A percentile compares a stretch with the other conserved stretches of the same genome.
Conservation (phyloP, 2,797 vertebrate species). For the Tinamus major region DNA sequence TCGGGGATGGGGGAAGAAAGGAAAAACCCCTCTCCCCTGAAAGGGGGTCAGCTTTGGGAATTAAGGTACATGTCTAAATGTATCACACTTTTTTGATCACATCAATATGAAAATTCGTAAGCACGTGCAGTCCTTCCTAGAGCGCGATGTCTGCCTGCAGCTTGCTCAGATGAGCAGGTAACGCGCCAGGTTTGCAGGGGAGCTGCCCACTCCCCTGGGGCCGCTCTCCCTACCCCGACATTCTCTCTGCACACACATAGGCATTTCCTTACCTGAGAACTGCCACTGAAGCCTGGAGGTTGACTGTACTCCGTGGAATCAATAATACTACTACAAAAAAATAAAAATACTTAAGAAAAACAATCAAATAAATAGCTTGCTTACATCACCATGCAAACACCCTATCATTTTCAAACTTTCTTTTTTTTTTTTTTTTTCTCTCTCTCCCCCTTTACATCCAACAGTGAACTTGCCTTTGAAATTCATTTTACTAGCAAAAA, state of each 20-base stretch:
- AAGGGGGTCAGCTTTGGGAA: neutral
- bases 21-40: fast-evolving
- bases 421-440: neutral
- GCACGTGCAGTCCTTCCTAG: neutral
- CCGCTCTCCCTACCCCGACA: neutral
- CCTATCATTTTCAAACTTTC: neutral
- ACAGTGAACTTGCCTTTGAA: neutral
- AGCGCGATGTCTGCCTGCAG: neutral
- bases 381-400: constrained; percentile 16
- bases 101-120: neutral
- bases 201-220: neutral
- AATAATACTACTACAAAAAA: constrained; percentile 92
- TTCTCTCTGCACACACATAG: neutral
- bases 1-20: neutral
- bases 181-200: neutral
- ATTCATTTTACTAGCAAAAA: constrained; percentile 2
- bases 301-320: constrained; percentile 94
- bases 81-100: neutral
- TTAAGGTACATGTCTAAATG: neutral
- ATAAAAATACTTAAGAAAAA: constrained; percentile 65
- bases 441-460: neutral
- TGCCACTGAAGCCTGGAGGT: constrained; percentile 93
- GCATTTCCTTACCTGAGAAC: constrained; percentile 85
- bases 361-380: constrained; percentile 63
- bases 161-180: neutral